Evolutionary conservation across 2,888 invertebrate species (phyloP), one percentile per base, ranked within the genome.

Genomic region (Hydrotaea cyrtoneurina): DNA sequence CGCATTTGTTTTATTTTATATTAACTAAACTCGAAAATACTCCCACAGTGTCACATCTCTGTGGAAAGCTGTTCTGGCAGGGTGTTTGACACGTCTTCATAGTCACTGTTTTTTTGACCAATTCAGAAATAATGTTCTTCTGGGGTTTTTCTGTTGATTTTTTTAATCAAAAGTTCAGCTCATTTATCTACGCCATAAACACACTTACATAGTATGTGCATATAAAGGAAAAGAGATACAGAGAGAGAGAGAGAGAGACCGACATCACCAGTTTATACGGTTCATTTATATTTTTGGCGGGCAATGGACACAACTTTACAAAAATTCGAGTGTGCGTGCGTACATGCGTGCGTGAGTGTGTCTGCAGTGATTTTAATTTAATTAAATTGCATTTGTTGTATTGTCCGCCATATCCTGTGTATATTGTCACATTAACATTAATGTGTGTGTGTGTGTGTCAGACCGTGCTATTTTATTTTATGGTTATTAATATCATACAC

Each of bases 301-400:
- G 11, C 66, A 8, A 43, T 66, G 66, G 66, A 39, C 21, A 10
- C 1, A 39, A 31, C 26, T 62, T 62, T 7, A 62, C 62, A n/a
- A 62, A 62, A 66, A 17, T 39, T 10, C 10, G 43, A 43, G 17
- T 21, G 69, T 53, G 69, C 72, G 23, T 76, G 72, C 72, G n/a
- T n/a, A n/a, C n/a, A n/a, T n/a, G n/a, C n/a, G n/a, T n/a, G n/a
- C n/a, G n/a, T n/a, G n/a, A n/a, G 31, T 31, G 7, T 4, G 82
- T 79, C 78, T 82, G 76, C 81, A 66, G 76, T 73, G 81, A 85
- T 85, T 85, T 85, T 85, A 85, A 85, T 85, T 85, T 82, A 85
- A 85, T 85, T 85, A 85, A 82, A 85, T 82, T 79, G 82, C 69
- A 17, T 66, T 39, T 43, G 62, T 36, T 26, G 66, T 43, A 43